Conservation (phyloP, 2,797 vertebrate genomes). For the Mionectes olivaceus region DNA sequence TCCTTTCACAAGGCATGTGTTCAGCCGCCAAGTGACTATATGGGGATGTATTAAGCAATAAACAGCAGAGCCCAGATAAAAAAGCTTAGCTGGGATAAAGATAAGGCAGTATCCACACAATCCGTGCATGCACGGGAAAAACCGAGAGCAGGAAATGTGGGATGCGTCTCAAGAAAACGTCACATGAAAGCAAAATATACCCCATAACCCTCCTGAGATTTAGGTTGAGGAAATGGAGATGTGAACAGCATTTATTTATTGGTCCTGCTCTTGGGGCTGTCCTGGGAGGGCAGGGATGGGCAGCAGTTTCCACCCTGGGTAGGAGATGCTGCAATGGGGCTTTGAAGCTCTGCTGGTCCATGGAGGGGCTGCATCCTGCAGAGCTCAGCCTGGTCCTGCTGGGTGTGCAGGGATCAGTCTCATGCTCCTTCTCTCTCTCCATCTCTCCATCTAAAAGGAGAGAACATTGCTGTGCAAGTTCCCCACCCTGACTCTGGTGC, state of each 20-base stretch:
- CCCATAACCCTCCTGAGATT: background rate
- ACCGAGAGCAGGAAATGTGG: background rate
- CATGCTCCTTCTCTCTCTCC: background rate
- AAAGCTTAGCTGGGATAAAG: constrained; percentile 8
- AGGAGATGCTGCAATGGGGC: background rate
- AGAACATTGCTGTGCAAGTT: background rate
- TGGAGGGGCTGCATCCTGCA: background rate
- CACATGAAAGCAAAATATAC: background rate
- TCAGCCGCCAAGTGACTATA: background rate
- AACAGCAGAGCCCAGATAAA: background rate
- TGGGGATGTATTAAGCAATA: constrained; percentile 3
- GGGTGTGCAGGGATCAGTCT: background rate
- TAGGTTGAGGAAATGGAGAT: background rate
- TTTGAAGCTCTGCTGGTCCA: background rate
- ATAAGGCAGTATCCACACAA: background rate
- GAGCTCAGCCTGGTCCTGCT: background rate
- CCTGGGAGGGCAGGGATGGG: background rate
- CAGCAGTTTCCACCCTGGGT: background rate
- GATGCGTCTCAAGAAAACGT: background rate
- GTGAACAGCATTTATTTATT: background rate
- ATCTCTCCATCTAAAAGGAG: fast-evolving
- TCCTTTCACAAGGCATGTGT: background rate
- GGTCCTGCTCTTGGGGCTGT: background rate
- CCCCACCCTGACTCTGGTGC: background rate
- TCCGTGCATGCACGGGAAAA: background rate